phyloP scores from a whole-genome alignment of 1,140 invertebrate genomes.

The Helicoverpa armigera region DNA sequence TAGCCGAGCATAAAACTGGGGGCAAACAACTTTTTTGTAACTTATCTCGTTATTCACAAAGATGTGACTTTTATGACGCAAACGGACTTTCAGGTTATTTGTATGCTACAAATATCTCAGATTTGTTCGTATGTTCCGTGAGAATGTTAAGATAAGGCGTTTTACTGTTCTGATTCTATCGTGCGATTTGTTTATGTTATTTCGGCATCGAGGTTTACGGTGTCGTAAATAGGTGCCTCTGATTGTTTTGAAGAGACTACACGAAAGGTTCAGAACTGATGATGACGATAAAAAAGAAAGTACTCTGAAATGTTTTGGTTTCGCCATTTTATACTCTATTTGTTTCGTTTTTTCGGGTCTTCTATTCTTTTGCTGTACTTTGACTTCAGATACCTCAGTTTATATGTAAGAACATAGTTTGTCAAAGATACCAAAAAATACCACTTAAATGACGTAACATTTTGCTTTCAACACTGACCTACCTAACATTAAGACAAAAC shows the following conservation, averaged over 20 bases:
- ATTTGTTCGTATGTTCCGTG: constrained; percentile 55
- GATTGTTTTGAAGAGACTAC: constrained; percentile 29
- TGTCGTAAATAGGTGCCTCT: constrained; percentile 32
- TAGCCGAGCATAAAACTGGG: constrained; percentile 69
- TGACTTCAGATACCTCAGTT: too few relatives aligned
- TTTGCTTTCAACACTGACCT: too few relatives aligned
- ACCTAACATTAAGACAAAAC: too few relatives aligned
- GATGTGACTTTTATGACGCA: constrained; percentile 80
- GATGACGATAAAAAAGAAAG: neutral
- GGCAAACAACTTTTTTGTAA: constrained; percentile 73
- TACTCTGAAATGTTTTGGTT: neutral
- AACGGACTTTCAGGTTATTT: constrained; percentile 75
- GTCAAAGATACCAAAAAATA: too few relatives aligned
- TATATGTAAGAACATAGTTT: too few relatives aligned
- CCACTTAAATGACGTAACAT: too few relatives aligned
- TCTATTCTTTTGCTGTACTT: neutral
- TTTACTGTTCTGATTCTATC: constrained; percentile 52
- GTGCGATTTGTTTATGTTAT: constrained; percentile 41
- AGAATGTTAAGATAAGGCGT: constrained; percentile 50
- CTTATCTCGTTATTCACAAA: constrained; percentile 79
- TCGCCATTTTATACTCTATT: neutral
- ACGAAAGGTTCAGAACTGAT: neutral
- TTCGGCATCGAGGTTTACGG: constrained; percentile 28
- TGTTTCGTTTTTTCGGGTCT: neutral
- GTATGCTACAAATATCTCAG: constrained; percentile 66